Base-by-base conservation (phyloP, 1,140 invertebrate genomes). In the Anthonomus grandis region DNA sequence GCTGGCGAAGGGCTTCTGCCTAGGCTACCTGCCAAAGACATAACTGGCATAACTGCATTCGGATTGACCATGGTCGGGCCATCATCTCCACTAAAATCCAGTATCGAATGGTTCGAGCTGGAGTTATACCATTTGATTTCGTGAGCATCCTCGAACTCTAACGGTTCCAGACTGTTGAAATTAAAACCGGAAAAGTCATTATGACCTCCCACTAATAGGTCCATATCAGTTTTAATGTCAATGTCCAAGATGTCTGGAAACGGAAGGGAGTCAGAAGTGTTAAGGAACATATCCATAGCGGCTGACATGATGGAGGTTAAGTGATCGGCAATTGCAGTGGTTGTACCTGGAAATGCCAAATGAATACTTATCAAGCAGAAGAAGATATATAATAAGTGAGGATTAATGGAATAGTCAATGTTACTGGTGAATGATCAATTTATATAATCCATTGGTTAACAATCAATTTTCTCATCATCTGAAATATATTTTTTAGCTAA, bases 221-320 rank as follows among this genome's bases (percentile, higher is more conserved):
- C 87, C 59, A 90, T 86, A 69, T 90, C 88, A 42, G 83, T 85
- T 64, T 90, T 88, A 22, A 91, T 90, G 68, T 91, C 89, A 66
- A 88, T 85, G 66, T 85, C 67, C 13, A 69, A 49, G 83, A 92
- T 90, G 58, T 85, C 83, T 67, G 87, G 86, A 67, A 89, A 78
- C 8, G 86, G 86, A 27, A 79, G 64, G 49, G 78, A 78, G 64
- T 81, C 79, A n/a, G 63, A 62, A 4, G 77, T 72, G 37, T 73
- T 76, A 22, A 81, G 71, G 46, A 76, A 79, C 63, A 78, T 78
- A 65, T 81, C 79, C 79, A 80, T 81, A 41, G 73, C 76, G 23
- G 69, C 60, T 6, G 69, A 68, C 69, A 70, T 70, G 21, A 8
- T 60, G 47, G 23, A 38, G 21, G 27, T 5, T 42, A 8, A 25